phyloP scores from a whole-genome alignment of 2,113 vertebrate species.

The Spermophilus dauricus region DNA sequence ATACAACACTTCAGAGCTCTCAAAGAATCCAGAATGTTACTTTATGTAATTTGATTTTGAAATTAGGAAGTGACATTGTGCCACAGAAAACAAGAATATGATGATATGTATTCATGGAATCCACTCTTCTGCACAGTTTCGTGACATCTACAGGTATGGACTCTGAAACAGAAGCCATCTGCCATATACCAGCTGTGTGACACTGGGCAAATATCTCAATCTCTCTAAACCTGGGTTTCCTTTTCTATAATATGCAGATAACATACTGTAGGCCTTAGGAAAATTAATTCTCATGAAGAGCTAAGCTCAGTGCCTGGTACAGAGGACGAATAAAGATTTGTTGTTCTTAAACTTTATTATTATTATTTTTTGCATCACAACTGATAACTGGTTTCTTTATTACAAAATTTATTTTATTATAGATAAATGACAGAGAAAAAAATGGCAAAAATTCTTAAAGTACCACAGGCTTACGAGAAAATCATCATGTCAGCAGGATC shows the following conservation, averaged over 20 bases:
- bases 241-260: conserved; percentile 14
- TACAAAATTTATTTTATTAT: neutral
- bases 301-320: neutral
- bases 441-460: neutral
- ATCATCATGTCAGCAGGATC: neutral
- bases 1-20: conserved; percentile 30
- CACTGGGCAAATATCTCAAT: neutral
- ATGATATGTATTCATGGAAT: neutral
- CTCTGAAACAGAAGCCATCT: neutral
- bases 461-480: neutral
- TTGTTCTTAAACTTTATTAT: neutral
- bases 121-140: neutral
- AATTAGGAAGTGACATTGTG: conserved; percentile 45
- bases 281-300: neutral
- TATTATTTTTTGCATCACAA: neutral
- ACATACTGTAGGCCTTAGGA: neutral
- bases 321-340: neutral
- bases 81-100: neutral
- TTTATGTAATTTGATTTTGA: conserved; percentile 55
- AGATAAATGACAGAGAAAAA: neutral
- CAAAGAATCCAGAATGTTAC: conserved; percentile 27
- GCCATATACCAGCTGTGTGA: neutral
- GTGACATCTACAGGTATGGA: neutral
- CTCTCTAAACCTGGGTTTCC: neutral
- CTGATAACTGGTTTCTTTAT: neutral